These are phyloP conservation scores for Stenodera caucasica DNA, from an alignment of 2,888 invertebrate species.

Conservation along the genomic window DNA sequence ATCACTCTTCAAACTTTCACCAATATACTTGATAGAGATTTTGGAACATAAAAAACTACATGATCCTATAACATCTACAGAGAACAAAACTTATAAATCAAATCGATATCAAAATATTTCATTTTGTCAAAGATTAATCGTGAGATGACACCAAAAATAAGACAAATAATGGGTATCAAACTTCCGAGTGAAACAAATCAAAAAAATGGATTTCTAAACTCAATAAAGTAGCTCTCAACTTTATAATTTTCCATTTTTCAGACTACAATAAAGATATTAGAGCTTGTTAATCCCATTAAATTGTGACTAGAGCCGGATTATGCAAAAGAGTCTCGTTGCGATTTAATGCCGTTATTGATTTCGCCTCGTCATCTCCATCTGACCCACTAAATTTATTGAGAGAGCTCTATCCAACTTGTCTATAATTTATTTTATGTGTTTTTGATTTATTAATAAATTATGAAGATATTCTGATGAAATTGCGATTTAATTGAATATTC, in stretches of 20 bases:
- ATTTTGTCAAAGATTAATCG: too few species aligned
- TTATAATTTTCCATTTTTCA: background rate
- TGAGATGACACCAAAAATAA: background rate
- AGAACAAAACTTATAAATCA: background rate
- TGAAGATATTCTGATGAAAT: background rate
- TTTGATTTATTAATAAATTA: too few species aligned
- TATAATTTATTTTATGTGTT: too few species aligned
- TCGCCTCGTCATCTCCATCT: too few species aligned
- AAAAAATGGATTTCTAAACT: background rate
- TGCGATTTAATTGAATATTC: background rate
- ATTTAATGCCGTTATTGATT: constrained; percentile 5
- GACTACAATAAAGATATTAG: background rate
- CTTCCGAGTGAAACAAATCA: background rate
- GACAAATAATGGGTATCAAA: background rate
- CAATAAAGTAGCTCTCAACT: background rate
- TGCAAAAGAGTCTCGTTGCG: background rate
- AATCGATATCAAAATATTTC: too few species aligned
- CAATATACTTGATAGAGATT: constrained; percentile 20
- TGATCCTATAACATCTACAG: constrained; percentile 9
- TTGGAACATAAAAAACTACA: constrained; percentile 10
- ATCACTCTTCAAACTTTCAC: constrained; percentile 29
- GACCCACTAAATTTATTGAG: too few species aligned
- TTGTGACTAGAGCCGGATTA: constrained; percentile 4
- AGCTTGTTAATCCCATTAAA: background rate
- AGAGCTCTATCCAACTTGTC: too few species aligned